Evolutionary conservation across 2,113 vertebrate species (phyloP).

Genomic region (Hypocryptadius cinnamomeus): DNA sequence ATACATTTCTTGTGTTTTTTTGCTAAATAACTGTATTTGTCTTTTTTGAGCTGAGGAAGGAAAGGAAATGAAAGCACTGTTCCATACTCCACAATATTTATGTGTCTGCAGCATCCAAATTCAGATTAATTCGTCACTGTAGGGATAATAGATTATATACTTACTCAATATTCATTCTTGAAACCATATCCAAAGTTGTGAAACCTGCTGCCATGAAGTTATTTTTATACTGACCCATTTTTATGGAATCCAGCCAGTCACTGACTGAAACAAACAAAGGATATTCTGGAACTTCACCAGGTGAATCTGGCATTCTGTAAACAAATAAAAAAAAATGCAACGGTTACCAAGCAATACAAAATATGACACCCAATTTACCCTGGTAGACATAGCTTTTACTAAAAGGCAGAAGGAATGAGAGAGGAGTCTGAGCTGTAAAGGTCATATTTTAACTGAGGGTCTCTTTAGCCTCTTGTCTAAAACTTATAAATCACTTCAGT

Average conservation of each 20-base stretch:
- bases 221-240: conserved; percentile 96
- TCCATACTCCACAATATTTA: neutral
- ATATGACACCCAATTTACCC: neutral
- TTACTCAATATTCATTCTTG: conserved; percentile 96
- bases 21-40: neutral
- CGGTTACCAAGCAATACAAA: neutral
- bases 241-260: conserved; percentile 96
- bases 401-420: neutral
- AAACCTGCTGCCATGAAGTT: conserved; percentile 93
- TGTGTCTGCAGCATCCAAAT: neutral
- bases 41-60: neutral
- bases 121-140: neutral
- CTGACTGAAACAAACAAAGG: conserved; percentile 91
- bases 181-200: conserved; percentile 89
- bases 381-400: neutral
- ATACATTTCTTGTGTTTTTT: neutral
- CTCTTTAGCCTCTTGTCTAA: neutral
- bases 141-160: conserved; percentile 43
- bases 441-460: neutral
- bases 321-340: neutral
- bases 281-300: conserved; percentile 87
- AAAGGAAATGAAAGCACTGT: neutral
- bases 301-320: conserved; percentile 86
- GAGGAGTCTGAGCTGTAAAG: neutral
- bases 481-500: neutral